Evolutionary conservation across 2,797 vertebrate species (phyloP), one percentile per base, ranked within the genome.

Genomic region (Gastrophryne carolinensis): DNA sequence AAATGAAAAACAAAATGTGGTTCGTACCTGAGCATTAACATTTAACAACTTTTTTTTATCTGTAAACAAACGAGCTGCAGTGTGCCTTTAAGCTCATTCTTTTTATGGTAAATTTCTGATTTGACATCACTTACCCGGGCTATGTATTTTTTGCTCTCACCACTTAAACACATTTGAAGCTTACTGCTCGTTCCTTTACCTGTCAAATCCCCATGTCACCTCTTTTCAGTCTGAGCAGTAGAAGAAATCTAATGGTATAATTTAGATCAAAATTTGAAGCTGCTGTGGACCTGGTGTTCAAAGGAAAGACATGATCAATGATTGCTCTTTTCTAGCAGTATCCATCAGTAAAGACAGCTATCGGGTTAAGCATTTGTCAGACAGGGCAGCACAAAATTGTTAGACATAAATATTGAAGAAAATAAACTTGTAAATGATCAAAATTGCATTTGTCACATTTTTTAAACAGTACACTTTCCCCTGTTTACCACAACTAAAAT

Each of bases 141-240:
- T 10, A 44, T 47, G 17, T 21, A n/a, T 21, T 47, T n/a, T 47
- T 47, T 47, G n/a, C 21, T 47, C 8, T 7, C 19, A 47, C 19
- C 41, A 47, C 41, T 17, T 44, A 27, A 4, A 64, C 15, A 24
- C 10, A 47, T 30, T 30, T 29, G n/a, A 21, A 52, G n/a, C 23
- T 71, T 53, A 60, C 67, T 71, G 67, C 54, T 44, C n/a, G 32
- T 52, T 64, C 26, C 58, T 53, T 27, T 53, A 61, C 44, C 58
- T 54, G 60, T 30, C 34, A 35, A 63, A 30, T 54, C 71, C 35
- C 64, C 50, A 63, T 73, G n/a, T 73, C 49, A 64, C 61, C 71
- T 64, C 49, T 56, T 58, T 37, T 64, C 60, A 56, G 10, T 26
- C 12, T 37, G 49, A 73, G 60, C 35, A 73, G 32, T 57, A 34